Evolutionary conservation across 2,888 invertebrate genomes (phyloP), one percentile per base, ranked within the genome.

Genomic region (Lymantria dispar): DNA sequence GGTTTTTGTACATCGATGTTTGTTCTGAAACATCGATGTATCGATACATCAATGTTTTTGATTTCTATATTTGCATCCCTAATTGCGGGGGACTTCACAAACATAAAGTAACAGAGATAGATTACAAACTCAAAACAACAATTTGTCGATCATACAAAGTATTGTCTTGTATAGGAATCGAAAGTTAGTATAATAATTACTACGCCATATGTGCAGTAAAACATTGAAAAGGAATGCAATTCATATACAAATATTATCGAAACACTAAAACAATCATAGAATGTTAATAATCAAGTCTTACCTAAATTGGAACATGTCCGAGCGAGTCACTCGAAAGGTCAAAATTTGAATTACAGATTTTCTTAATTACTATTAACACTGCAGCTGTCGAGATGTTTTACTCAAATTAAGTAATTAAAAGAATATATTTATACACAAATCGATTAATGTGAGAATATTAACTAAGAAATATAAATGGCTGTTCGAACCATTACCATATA

Each of bases 371-470:
- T 30, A 43, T 48, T 7, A 48, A 48, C 33, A 44, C 44, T 48
- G 38, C 8, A 43, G 43, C 38, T 30, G 38, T 38, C 8, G 13
- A n/a, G 22, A 31, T 36, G 38, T 43, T 44, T 39, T 30, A 9
- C 37, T 22, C 22, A 40, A 47, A 42, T 42, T 41, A 42, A 44
- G 48, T 12, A 44, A 48, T 48, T 47, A 48, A 39, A 39, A 40
- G 30, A 39, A 22, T 42, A 41, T 36, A 22, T 39, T 14, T 30
- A 33, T 15, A 13, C 14, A 15, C 13, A 29, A 42, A 48, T 15
- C 48, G 36, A 39, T 48, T 38, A 42, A 15, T 14, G 22, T 22
- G 22, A 22, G 22, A 22, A 44, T 44, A 11, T 33, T 33, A 33
- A 10, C 3, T 7, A 33, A 5, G 10, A 33, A 10, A 33, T 7